Conservation (phyloP, 1,140 invertebrate genomes). For the Zaprionus vittiger region DNA sequence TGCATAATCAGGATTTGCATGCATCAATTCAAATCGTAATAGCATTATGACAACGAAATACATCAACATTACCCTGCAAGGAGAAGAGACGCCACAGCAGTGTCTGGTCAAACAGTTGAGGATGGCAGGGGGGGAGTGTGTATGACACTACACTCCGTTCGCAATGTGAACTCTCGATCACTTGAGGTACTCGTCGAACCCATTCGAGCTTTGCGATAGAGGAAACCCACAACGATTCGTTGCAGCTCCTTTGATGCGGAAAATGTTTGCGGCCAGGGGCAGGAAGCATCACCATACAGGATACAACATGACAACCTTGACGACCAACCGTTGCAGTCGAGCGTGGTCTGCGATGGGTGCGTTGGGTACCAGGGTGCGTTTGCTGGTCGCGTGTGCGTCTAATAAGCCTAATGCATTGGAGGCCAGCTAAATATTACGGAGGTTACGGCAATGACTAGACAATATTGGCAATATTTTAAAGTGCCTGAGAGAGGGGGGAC, state of each 20-base stretch:
- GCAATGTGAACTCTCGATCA: not conserved
- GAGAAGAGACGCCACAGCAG: not conserved
- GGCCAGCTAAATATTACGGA: conserved; percentile 22
- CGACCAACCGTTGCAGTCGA: conserved; percentile 61
- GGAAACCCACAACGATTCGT: conserved; percentile 47
- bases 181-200: conserved; percentile 4
- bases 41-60: conserved; percentile 60
- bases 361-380: conserved; percentile 16
- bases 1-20: conserved; percentile 78
- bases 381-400: conserved; percentile 65
- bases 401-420: conserved; percentile 78
- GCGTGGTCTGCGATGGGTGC: conserved; percentile 31
- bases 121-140: not conserved
- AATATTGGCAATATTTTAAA: conserved; percentile 82
- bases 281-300: not conserved
- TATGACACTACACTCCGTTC: too few relatives aligned
- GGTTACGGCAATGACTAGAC: conserved; percentile 69
- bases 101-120: not conserved
- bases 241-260: conserved; percentile 69
- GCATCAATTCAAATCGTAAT: conserved; percentile 66
- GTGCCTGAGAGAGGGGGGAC: conserved; percentile 40
- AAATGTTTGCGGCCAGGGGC: conserved; percentile 64
- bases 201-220: not conserved
- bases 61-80: conserved; percentile 53
- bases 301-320: conserved; percentile 54